Conservation (phyloP, 2,797 vertebrate genomes). For the Hozukius guyotensis region DNA sequence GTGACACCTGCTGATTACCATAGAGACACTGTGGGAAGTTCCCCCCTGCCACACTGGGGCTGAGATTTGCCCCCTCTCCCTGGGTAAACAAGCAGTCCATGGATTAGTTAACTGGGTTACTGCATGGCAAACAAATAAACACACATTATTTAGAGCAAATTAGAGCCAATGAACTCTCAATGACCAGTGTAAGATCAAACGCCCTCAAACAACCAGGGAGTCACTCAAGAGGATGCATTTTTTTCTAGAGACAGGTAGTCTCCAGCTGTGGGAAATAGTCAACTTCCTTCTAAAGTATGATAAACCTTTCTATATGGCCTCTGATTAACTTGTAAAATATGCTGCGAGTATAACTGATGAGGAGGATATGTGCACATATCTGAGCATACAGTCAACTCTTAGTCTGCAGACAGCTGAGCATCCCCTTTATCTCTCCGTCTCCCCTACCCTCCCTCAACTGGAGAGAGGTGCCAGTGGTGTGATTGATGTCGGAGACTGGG, state of each 20-base stretch:
- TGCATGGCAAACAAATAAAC: constrained; percentile 84
- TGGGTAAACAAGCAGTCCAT: constrained; percentile 84
- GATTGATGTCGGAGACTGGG: constrained; percentile 79
- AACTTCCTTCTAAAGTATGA: background rate
- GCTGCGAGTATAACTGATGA: constrained; percentile 23
- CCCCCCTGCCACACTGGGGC: constrained; percentile 79
- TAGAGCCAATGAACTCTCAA: constrained; percentile 74
- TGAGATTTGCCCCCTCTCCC: constrained; percentile 78
- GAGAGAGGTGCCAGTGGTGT: constrained; percentile 67
- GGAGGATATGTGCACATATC: constrained; percentile 27
- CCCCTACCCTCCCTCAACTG: constrained; percentile 46
- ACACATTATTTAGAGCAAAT: constrained; percentile 79
- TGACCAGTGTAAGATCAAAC: constrained; percentile 55
- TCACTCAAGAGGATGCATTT: background rate
- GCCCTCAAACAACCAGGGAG: constrained; percentile 18
- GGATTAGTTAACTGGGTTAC: constrained; percentile 87
- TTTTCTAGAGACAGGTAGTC: background rate
- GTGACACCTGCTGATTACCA: constrained; percentile 96
- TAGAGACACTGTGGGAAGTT: constrained; percentile 89
- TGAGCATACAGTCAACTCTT: constrained; percentile 49
- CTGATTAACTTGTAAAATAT: constrained; percentile 18
- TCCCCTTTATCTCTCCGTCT: constrained; percentile 43
- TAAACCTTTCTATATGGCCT: background rate
- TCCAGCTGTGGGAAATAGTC: constrained; percentile 24
- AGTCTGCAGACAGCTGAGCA: constrained; percentile 67